These are phyloP conservation scores for Leucoraja ocellata DNA, from an alignment of 2,797 vertebrate species.

Conservation along the genomic window DNA sequence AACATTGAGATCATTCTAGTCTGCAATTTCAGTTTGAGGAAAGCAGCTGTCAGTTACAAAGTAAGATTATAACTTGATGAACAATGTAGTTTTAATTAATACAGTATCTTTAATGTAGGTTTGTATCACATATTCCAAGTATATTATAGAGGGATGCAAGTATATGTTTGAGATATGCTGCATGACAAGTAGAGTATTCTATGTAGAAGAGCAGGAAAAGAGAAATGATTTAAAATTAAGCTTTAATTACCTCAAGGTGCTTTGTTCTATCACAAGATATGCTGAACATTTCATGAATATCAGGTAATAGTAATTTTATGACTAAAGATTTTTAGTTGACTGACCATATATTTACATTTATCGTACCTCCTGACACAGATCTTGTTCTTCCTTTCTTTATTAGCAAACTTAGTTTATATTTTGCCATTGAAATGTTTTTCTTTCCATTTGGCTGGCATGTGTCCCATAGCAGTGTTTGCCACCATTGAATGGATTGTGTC, in stretches of 20 bases:
- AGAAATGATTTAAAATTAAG: neutral
- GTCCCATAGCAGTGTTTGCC: neutral
- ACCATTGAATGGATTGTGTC: neutral
- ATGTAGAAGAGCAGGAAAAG: neutral
- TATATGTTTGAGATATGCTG: neutral
- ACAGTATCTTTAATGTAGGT: neutral
- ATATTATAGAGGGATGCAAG: neutral
- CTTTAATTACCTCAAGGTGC: constrained; percentile 12
- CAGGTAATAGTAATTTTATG: neutral
- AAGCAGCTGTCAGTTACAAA: neutral
- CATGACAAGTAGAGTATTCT: neutral
- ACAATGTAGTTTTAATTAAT: neutral
- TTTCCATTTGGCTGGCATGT: neutral
- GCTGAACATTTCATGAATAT: neutral
- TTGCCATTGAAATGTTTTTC: neutral
- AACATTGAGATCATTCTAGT: neutral
- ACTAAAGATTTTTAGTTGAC: neutral
- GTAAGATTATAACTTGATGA: neutral
- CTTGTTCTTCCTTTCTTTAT: neutral
- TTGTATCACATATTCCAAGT: neutral
- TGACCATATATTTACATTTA: neutral
- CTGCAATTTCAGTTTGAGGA: neutral
- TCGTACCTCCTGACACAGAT: neutral
- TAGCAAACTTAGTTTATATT: neutral
- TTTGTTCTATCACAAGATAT: neutral